phyloP scores from a whole-genome alignment of 2,113 vertebrate species.

The Coregonus clupeaformis region DNA sequence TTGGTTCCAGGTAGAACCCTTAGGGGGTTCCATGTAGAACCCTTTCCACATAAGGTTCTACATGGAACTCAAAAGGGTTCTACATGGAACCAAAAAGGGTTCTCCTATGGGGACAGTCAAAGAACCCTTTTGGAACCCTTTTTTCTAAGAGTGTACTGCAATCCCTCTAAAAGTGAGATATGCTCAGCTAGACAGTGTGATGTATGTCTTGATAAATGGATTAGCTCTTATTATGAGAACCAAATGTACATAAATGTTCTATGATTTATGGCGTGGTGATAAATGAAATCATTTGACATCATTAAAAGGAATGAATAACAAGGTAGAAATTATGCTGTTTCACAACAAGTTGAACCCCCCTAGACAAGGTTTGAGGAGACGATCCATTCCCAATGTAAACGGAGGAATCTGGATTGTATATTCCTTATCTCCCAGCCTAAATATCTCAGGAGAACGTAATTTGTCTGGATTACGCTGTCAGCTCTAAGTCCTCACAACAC shows the following conservation, averaged over 20 bases:
- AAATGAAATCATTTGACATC: slow-evolving; percentile 60
- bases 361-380: slow-evolving; percentile 6
- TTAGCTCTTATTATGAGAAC: slow-evolving; percentile 19
- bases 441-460: slow-evolving; percentile 5
- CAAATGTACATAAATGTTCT: slow-evolving; percentile 30
- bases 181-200: slow-evolving; percentile 21
- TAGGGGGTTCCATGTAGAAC: too few relatives aligned
- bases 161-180: slow-evolving; percentile 21
- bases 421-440: slow-evolving; percentile 14
- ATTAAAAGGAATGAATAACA: slow-evolving; percentile 57
- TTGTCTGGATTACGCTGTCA: slow-evolving; percentile 18
- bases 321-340: slow-evolving; percentile 10
- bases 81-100: too few relatives aligned
- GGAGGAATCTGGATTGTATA: slow-evolving; percentile 9
- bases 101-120: too few relatives aligned
- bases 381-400: slow-evolving; percentile 4
- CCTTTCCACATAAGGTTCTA: too few relatives aligned
- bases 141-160: background rate
- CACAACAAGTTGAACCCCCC: background rate
- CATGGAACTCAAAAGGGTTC: too few relatives aligned
- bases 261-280: background rate
- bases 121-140: too few relatives aligned
- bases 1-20: too few relatives aligned
- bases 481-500: slow-evolving; percentile 21
- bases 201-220: slow-evolving; percentile 33